Conservation (phyloP, 2,113 vertebrate genomes). For the Bubo bubo region DNA sequence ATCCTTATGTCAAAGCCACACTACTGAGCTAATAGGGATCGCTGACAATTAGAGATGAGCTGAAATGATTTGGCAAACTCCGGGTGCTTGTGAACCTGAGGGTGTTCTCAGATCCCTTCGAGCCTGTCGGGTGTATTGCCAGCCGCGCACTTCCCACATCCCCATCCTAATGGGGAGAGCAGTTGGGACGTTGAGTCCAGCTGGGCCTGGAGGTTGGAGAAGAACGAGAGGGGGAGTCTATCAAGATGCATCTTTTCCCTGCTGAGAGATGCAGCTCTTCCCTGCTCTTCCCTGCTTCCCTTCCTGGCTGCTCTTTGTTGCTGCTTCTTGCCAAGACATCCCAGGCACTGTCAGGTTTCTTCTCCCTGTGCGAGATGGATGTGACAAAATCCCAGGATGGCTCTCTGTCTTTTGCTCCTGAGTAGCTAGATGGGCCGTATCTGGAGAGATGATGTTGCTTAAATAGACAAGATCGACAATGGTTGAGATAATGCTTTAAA, state of each 20-base stretch:
- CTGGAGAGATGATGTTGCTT: neutral
- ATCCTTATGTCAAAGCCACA: conserved; percentile 75
- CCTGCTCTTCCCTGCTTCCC: neutral
- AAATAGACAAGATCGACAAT: neutral
- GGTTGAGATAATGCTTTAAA: neutral
- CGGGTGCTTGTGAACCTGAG: neutral
- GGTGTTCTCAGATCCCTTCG: neutral
- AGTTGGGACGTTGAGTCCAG: conserved; percentile 3
- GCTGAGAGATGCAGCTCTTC: neutral
- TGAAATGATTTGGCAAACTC: conserved; percentile 42
- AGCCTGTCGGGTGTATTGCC: neutral
- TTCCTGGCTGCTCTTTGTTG: conserved; percentile 18
- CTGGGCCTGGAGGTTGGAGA: neutral
- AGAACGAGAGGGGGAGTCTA: conserved; percentile 2
- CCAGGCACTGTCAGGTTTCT: conserved; percentile 25
- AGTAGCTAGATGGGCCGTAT: neutral
- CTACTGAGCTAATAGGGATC: conserved; percentile 71
- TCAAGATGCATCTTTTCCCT: conserved; percentile 18
- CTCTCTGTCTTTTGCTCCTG: neutral
- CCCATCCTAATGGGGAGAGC: neutral
- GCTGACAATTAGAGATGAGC: conserved; percentile 65
- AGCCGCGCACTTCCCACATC: neutral
- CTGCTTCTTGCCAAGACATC: conserved; percentile 20
- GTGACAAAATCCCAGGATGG: neutral
- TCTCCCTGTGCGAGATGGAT: neutral